Conservation (phyloP, 2,888 invertebrate genomes). For the Drosophila pegasa region DNA sequence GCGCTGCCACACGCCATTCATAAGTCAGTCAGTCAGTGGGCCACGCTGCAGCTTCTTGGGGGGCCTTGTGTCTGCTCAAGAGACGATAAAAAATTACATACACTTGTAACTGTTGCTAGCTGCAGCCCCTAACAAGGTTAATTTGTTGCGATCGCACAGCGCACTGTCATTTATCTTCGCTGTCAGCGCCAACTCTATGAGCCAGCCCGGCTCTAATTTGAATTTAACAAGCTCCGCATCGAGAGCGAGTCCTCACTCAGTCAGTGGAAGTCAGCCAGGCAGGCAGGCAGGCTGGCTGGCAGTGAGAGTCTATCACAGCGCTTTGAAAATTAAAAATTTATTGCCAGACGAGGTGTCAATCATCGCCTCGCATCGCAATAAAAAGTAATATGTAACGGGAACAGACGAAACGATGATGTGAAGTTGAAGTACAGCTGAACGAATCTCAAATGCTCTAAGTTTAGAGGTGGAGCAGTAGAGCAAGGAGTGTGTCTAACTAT, state of each 20-base stretch:
- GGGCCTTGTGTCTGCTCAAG: conserved; percentile 34
- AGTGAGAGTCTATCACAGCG: conserved; percentile 56
- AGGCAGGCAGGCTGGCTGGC: conserved; percentile 17
- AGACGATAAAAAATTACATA: conserved; percentile 81
- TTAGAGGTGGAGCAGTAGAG: neutral
- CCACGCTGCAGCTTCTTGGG: conserved; percentile 21
- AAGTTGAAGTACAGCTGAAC: neutral
- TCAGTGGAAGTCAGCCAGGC: conserved; percentile 4
- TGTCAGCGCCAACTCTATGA: conserved; percentile 72
- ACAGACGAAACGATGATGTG: conserved; percentile 30
- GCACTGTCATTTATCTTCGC: conserved; percentile 82
- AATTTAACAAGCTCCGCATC: conserved; percentile 73
- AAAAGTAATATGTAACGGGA: conserved; percentile 48
- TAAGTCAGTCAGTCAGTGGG: conserved; percentile 71
- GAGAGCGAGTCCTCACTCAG: conserved; percentile 32
- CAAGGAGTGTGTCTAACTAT: neutral
- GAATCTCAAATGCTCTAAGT: conserved; percentile 21
- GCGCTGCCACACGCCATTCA: conserved; percentile 73
- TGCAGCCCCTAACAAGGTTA: conserved; percentile 83
- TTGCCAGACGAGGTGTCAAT: conserved; percentile 82
- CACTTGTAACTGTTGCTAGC: conserved; percentile 76
- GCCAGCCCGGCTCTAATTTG: conserved; percentile 71
- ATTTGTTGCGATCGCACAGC: conserved; percentile 82
- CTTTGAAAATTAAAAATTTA: conserved; percentile 84
- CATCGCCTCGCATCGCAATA: conserved; percentile 60